A percentile compares a stretch with the other conserved stretches of the same genome.
phyloP scores from a whole-genome alignment of 2,888 invertebrate species.

The Beris chalybata region DNA sequence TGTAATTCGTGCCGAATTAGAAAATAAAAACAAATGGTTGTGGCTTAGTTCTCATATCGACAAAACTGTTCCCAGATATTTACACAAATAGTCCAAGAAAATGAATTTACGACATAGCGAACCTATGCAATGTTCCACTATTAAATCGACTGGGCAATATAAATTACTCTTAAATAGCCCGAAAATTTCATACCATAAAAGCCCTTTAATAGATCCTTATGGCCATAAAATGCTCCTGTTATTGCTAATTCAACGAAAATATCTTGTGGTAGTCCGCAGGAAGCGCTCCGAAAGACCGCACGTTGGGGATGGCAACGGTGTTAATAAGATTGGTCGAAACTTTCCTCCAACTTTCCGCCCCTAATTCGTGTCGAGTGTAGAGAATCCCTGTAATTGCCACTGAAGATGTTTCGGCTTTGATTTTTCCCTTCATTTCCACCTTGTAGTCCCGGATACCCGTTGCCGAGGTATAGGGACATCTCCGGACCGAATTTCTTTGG shows the following conservation, averaged over 20 bases:
- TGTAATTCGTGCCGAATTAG: too few relatives aligned
- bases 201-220: slow-evolving; percentile 29
- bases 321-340: slow-evolving; percentile 25
- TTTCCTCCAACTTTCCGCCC: slow-evolving; percentile 19
- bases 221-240: slow-evolving; percentile 26
- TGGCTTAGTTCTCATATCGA: too few relatives aligned
- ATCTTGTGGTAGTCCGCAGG: too few relatives aligned
- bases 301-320: neutral
- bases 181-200: slow-evolving; percentile 28
- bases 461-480: too few relatives aligned
- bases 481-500: too few relatives aligned
- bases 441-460: too few relatives aligned
- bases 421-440: neutral
- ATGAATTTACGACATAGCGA: too few relatives aligned
- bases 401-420: slow-evolving; percentile 27
- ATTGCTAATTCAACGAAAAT: slow-evolving; percentile 17
- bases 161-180: slow-evolving; percentile 29
- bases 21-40: too few relatives aligned
- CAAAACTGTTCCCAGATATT: too few relatives aligned
- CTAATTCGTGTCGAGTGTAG: neutral
- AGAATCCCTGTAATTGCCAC: slow-evolving; percentile 20
- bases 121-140: too few relatives aligned
- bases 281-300: too few relatives aligned
- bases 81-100: too few relatives aligned
- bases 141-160: neutral